Evolutionary conservation across 2,797 vertebrate genomes (phyloP), one percentile per base, ranked within the genome.

Genomic region (Scomberomorus guttatus): DNA sequence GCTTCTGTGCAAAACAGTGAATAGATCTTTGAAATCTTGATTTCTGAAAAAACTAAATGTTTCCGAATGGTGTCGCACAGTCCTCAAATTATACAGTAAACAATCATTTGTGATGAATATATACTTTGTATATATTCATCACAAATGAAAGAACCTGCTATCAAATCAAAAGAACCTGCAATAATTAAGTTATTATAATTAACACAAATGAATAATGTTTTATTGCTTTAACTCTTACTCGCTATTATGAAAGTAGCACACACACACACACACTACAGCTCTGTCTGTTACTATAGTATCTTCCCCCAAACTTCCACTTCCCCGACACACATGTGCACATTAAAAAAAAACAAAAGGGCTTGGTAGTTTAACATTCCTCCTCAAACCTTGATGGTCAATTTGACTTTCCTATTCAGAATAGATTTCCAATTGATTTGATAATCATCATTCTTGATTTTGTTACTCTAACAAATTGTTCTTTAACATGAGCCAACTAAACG

Each of bases 331-430:
- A 50, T 44, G 18, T 59, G 25, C 56, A 24, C 55, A 68, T n/a
- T 50, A 24, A 62, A 44, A 24, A 52, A 72, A 58, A 52, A 54
- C 5, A 46, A 55, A 75, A 65, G 59, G 72, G 66, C 62, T 64
- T 25, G 2, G 62, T 56, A 78, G 59, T 80, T 79, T 77, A 76
- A 77, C 79, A 70, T 85, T 82, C 76, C 80, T 67, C 57, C 66
- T 79, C 59, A 69, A 68, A 77, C 77, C 65, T 86, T 94, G 91
- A 94, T 93, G 89, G 91, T 94, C 90, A 91, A 92, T 92, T 93
- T 91, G 72, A 93, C 83, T 86, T 91, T 71, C 68, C 79, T 73
- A 56, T 60, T 86, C 56, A 77, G 75, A 87, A 81, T 80, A 24
- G 46, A 72, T 81, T 81, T 85, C 64, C 77, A 89, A 72, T 86